Percentiles rank a stretch among this genome's conserved stretches.
These are phyloP conservation scores for Muscicapa adusta DNA, from an alignment of 2,113 vertebrate genomes.

Conservation along the genomic window DNA sequence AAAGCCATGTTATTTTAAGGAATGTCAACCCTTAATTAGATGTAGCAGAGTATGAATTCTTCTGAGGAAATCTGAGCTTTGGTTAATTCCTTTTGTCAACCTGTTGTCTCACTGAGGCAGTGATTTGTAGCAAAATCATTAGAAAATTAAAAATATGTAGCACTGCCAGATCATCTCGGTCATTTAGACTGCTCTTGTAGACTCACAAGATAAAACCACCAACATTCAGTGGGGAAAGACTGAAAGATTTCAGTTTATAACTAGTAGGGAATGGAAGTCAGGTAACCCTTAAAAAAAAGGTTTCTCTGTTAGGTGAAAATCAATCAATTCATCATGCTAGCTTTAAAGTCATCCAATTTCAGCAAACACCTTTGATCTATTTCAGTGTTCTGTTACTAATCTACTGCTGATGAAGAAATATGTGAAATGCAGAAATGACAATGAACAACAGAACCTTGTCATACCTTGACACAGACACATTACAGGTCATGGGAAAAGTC, in stretches of 20 bases:
- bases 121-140: not conserved
- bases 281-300: not conserved
- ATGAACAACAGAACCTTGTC: conserved; percentile 57
- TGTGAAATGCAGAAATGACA: conserved; percentile 16
- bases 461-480: not conserved
- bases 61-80: not conserved
- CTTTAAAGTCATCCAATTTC: conserved; percentile 47
- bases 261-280: not conserved
- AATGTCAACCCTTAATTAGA: not conserved
- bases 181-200: not conserved
- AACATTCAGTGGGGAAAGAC: not conserved
- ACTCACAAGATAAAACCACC: not conserved
- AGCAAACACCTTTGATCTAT: conserved; percentile 60
- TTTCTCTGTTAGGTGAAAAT: not conserved
- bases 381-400: conserved; percentile 64
- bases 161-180: not conserved
- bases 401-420: conserved; percentile 34
- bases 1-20: conserved; percentile 2
- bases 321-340: not conserved
- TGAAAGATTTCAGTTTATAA: not conserved
- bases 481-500: conserved; percentile 14
- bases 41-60: not conserved
- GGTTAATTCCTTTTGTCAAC: not conserved
- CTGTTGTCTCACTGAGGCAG: not conserved
- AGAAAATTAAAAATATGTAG: not conserved